Evolutionary conservation across 2,888 invertebrate genomes (phyloP).

Genomic region (Nineta flava): DNA sequence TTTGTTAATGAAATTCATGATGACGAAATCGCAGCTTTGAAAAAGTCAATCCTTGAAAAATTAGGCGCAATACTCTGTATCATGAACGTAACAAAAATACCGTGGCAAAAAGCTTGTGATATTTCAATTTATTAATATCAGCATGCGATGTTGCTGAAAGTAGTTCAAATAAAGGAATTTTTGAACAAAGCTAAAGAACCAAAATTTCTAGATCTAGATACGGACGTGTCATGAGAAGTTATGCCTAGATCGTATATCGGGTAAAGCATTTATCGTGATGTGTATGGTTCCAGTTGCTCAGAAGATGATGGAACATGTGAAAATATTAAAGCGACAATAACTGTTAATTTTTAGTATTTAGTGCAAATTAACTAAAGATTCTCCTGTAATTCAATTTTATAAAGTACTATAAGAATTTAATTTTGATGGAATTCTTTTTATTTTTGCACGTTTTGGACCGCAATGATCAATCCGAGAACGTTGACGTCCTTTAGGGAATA

Average conservation of each 20-base stretch:
- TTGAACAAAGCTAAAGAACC: constrained; percentile 3
- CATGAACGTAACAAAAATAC: constrained; percentile 5
- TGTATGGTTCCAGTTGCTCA: constrained; percentile 8
- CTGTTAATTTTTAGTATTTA: too few species aligned
- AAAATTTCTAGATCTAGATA: constrained; percentile 2
- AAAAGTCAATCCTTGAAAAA: constrained; percentile 7
- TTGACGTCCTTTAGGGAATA: too few species aligned
- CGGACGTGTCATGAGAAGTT: constrained; percentile 3
- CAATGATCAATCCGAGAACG: too few species aligned
- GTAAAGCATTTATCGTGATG: constrained; percentile 6
- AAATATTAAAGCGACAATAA: too few species aligned
- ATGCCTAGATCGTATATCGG: constrained; percentile 2
- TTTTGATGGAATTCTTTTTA: too few species aligned
- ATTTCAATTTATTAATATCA: too few species aligned
- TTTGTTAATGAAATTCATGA: constrained; percentile 7
- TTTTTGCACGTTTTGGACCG: too few species aligned
- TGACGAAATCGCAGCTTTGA: constrained; percentile 3
- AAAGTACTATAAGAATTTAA: too few species aligned
- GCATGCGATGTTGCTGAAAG: constrained; percentile 4
- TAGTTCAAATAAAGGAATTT: constrained; percentile 1
- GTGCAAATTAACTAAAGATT: too few species aligned
- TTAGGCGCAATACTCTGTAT: constrained; percentile 2
- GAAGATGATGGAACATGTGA: too few species aligned
- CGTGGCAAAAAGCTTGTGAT: constrained; percentile 5
- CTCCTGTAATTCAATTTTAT: too few species aligned